Percentiles rank a stretch among this genome's conserved stretches.
Evolutionary conservation across 1,140 invertebrate genomes (phyloP).

Genomic region (Bombus soroeensis): DNA sequence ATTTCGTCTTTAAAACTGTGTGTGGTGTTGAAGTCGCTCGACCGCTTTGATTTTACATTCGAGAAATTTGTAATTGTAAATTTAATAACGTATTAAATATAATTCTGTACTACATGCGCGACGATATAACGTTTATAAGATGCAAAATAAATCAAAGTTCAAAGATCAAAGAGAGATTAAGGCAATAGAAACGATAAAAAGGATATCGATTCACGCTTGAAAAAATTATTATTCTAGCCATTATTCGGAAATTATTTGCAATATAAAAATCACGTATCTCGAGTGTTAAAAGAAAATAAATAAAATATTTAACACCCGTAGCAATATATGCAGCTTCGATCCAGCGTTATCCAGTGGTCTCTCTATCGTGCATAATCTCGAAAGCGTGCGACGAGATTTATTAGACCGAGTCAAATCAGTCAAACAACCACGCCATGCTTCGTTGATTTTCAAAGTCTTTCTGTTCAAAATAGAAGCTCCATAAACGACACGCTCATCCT

Average conservation of each 20-base stretch:
- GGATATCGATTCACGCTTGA: not conserved
- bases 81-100: not conserved
- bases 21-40: too few species aligned
- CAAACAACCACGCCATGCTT: not conserved
- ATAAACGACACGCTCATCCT: not conserved
- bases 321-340: not conserved
- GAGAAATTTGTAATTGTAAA: not conserved
- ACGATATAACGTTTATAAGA: too few species aligned
- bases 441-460: conserved; percentile 19
- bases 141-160: fast-evolving
- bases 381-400: conserved; percentile 21
- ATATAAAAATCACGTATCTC: not conserved
- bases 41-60: not conserved
- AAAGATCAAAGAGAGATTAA: not conserved
- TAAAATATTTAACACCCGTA: not conserved
- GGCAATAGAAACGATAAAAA: not conserved
- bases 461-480: conserved; percentile 23
- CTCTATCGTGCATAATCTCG: not conserved
- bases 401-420: conserved; percentile 30
- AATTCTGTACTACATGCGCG: too few species aligned
- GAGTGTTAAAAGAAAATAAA: not conserved
- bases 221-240: not conserved
- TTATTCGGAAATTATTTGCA: not conserved
- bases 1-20: too few species aligned
- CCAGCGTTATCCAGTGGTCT: not conserved